A percentile compares a stretch with the other conserved stretches of the same genome.
phyloP scores from a whole-genome alignment of 2,888 invertebrate species.

The Nowickia ferox region DNA sequence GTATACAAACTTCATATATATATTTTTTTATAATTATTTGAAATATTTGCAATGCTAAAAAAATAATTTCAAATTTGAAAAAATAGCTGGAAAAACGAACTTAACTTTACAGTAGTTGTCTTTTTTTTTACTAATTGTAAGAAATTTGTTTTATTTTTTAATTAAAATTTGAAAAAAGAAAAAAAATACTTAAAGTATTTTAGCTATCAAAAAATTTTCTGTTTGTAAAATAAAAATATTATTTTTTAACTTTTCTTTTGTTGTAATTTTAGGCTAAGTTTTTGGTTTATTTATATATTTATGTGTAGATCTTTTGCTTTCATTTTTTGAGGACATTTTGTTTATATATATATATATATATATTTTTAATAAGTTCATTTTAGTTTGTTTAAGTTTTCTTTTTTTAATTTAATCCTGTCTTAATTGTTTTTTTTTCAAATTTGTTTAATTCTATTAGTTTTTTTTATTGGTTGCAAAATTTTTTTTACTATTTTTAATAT shows the following conservation, averaged over 20 bases:
- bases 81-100: slow-evolving; percentile 66
- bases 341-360: slow-evolving; percentile 17
- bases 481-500: slow-evolving; percentile 45
- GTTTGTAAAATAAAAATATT: slow-evolving; percentile 52
- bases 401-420: slow-evolving; percentile 51
- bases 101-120: slow-evolving; percentile 41
- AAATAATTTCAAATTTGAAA: slow-evolving; percentile 73
- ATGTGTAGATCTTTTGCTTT: slow-evolving; percentile 24
- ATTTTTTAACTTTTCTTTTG: slow-evolving; percentile 45
- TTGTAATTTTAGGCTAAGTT: slow-evolving; percentile 46
- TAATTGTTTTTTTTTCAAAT: slow-evolving; percentile 3
- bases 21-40: slow-evolving; percentile 14
- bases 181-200: slow-evolving; percentile 71
- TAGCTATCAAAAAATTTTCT: slow-evolving; percentile 57
- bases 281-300: slow-evolving; percentile 33
- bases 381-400: slow-evolving; percentile 49
- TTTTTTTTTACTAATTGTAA: slow-evolving; percentile 42
- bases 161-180: slow-evolving; percentile 62
- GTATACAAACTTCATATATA: slow-evolving; percentile 45
- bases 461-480: slow-evolving; percentile 56
- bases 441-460: slow-evolving; percentile 20
- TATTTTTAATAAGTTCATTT: slow-evolving; percentile 66
- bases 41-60: slow-evolving; percentile 72
- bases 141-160: slow-evolving; percentile 46
- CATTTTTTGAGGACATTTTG: slow-evolving; percentile 61